Evolutionary conservation across 2,888 invertebrate genomes (phyloP).

Genomic region (Dryocosmus kuriphilus): DNA sequence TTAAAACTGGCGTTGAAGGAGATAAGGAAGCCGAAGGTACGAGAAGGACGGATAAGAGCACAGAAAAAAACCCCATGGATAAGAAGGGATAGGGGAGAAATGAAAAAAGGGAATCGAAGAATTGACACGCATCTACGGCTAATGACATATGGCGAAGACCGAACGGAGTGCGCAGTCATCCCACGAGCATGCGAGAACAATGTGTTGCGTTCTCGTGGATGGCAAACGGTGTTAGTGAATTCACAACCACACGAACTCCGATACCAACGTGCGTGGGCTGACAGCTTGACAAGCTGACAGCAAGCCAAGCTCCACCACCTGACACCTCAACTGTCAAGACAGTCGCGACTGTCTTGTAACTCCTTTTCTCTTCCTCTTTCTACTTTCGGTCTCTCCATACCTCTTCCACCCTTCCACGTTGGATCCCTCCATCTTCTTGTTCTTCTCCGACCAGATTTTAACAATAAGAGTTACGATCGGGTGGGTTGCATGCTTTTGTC

Average conservation of each 20-base stretch:
- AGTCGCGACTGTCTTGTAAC: slow-evolving; percentile 69
- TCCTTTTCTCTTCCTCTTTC: slow-evolving; percentile 59
- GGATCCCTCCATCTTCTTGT: background rate
- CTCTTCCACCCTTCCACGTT: slow-evolving; percentile 48
- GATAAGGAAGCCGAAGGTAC: background rate
- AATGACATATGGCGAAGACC: slow-evolving; percentile 25
- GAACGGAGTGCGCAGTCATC: slow-evolving; percentile 3
- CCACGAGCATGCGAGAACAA: background rate
- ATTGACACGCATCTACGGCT: slow-evolving; percentile 34
- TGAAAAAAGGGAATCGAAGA: slow-evolving; percentile 12
- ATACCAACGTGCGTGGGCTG: slow-evolving; percentile 76
- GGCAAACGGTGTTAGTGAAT: slow-evolving; percentile 47
- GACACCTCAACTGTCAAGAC: slow-evolving; percentile 75
- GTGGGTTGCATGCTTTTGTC: background rate
- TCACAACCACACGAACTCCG: slow-evolving; percentile 53
- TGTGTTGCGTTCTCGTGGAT: slow-evolving; percentile 31
- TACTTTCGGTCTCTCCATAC: slow-evolving; percentile 45
- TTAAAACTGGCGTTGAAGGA: slow-evolving; percentile 18
- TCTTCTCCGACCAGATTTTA: background rate
- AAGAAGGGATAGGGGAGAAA: background rate
- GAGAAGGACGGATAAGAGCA: background rate
- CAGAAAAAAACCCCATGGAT: background rate
- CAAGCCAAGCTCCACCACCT: slow-evolving; percentile 72
- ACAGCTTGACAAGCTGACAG: slow-evolving; percentile 76
- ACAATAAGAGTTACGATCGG: slow-evolving; percentile 12